Percentiles rank a stretch among this genome's conserved stretches.
phyloP scores from a whole-genome alignment of 2,113 vertebrate genomes.

The Clarias batrachus region DNA sequence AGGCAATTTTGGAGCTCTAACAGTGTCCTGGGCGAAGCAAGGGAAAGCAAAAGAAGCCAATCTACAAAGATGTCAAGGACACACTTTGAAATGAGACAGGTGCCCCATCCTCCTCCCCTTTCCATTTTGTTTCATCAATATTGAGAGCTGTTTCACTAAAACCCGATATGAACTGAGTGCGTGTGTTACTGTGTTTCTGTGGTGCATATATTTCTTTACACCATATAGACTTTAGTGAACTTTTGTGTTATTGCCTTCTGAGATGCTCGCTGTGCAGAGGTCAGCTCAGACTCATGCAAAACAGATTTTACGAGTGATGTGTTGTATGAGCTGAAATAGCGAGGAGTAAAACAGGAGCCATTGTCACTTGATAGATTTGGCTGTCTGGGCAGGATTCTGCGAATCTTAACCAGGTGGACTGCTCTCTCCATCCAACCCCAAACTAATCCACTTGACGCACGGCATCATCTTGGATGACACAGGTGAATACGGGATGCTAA shows the following conservation, averaged over 20 bases:
- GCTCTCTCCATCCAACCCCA: conserved; percentile 51
- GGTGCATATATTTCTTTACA: not conserved
- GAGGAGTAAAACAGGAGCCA: conserved; percentile 17
- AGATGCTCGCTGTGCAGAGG: conserved; percentile 18
- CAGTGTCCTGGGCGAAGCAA: conserved; percentile 57
- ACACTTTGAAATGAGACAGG: conserved; percentile 68
- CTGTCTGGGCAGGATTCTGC: conserved; percentile 64
- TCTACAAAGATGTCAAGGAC: conserved; percentile 68
- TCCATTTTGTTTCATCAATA: conserved; percentile 49
- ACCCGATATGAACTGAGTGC: conserved; percentile 1
- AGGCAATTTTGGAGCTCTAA: conserved; percentile 64
- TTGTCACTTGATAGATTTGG: conserved; percentile 62
- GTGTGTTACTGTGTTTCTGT: not conserved
- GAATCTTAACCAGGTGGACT: conserved; percentile 62
- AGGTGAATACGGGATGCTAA: conserved; percentile 69
- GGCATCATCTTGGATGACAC: conserved; percentile 69
- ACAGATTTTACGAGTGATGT: conserved; percentile 27
- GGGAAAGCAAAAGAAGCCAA: conserved; percentile 53
- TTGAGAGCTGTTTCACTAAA: conserved; percentile 43
- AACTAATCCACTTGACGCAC: conserved; percentile 56
- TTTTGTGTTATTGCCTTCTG: not conserved
- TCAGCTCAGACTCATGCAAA: conserved; percentile 21
- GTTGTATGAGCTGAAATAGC: conserved; percentile 25
- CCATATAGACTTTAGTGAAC: conserved; percentile 17
- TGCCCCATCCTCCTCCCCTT: conserved; percentile 50